A percentile compares a stretch with the other conserved stretches of the same genome.
phyloP scores from a whole-genome alignment of 2,113 vertebrate genomes.

The Lontra canadensis region DNA sequence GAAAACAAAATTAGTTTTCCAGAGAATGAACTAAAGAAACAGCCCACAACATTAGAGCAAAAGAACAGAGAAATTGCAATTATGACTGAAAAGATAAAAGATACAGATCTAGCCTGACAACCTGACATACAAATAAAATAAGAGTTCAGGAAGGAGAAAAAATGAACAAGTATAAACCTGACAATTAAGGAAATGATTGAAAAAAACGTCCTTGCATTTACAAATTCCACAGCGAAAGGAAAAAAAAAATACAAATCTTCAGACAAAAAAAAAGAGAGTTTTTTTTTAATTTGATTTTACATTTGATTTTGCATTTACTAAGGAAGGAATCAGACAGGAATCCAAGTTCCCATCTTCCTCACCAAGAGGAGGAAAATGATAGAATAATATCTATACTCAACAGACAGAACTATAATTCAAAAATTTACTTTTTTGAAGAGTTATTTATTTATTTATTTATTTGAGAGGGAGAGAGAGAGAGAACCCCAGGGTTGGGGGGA shows the following conservation, averaged over 20 bases:
- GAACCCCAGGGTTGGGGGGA: neutral
- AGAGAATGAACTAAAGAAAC: neutral
- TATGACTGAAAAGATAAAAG: constrained; percentile 4
- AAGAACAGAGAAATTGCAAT: neutral
- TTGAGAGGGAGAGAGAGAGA: neutral
- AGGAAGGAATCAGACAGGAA: neutral
- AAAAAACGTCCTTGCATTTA: neutral
- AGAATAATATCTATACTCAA: neutral
- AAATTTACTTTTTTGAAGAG: neutral
- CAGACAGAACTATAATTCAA: neutral
- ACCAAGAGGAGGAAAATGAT: neutral
- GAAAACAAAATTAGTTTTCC: constrained; percentile 19
- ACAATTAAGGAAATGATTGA: constrained; percentile 9
- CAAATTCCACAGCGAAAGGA: neutral
- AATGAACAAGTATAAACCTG: neutral
- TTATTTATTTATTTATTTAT: neutral
- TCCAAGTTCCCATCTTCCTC: neutral
- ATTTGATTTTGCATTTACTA: constrained; percentile 3
- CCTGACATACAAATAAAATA: neutral
- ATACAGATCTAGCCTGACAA: neutral
- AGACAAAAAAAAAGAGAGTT: neutral
- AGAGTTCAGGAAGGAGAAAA: neutral
- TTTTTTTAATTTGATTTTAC: neutral
- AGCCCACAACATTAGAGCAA: neutral
- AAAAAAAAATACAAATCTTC: neutral